These are phyloP conservation scores for Rhinoderma darwinii DNA, from an alignment of 2,113 vertebrate species.

Conservation along the genomic window DNA sequence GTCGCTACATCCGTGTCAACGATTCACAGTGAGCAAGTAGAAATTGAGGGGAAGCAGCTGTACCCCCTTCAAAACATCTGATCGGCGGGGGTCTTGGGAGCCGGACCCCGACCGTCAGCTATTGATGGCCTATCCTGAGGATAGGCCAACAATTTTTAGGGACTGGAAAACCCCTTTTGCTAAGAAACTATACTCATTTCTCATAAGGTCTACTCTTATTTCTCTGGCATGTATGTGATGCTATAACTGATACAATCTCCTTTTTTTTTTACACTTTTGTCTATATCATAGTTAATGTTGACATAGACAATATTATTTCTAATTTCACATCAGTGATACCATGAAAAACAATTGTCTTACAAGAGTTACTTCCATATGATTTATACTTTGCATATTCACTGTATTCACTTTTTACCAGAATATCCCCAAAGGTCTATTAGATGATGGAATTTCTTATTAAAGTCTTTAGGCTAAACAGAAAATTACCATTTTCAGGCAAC, in stretches of 20 bases:
- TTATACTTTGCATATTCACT: slow-evolving; percentile 1
- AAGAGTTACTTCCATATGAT: not conserved
- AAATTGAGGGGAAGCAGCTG: no score
- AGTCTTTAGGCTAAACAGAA: slow-evolving; percentile 19
- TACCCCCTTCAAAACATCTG: no score
- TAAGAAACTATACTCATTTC: no score
- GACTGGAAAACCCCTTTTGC: no score
- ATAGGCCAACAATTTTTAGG: no score
- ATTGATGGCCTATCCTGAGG: no score
- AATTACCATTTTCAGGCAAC: slow-evolving; percentile 14
- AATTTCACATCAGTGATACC: not conserved
- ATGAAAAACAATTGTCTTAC: not conserved
- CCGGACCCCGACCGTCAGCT: no score
- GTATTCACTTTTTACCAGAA: slow-evolving; percentile 1
- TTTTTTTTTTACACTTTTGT: not conserved
- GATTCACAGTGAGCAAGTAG: no score
- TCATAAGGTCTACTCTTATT: not conserved
- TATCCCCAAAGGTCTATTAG: slow-evolving; percentile 21
- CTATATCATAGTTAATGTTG: no score
- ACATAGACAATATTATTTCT: not conserved
- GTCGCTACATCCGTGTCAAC: no score
- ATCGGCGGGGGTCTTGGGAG: no score
- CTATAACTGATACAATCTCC: not conserved
- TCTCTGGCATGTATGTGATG: not conserved
- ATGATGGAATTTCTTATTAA: not conserved